phyloP scores from a whole-genome alignment of 2,113 vertebrate genomes.

The Myocastor coypus region DNA sequence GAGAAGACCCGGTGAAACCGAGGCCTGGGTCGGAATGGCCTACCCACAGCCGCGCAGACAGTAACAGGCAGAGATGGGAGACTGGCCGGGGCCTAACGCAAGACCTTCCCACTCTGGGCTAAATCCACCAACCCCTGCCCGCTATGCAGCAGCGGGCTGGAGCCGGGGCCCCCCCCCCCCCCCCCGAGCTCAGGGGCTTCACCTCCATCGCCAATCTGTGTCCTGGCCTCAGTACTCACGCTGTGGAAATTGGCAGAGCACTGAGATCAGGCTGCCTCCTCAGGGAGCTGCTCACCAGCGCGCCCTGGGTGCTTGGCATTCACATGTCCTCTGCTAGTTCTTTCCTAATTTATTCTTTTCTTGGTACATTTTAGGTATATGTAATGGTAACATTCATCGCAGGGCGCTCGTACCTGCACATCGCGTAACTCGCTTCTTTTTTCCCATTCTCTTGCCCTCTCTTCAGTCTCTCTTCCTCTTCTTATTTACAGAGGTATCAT shows the following conservation, averaged over 20 bases:
- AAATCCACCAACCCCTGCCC: fast-evolving
- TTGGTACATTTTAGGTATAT: background rate
- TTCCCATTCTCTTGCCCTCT: background rate
- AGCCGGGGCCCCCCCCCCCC: background rate
- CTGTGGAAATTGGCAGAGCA: background rate
- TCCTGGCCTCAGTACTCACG: background rate
- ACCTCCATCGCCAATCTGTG: background rate
- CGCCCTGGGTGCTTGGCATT: background rate
- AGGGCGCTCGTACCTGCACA: background rate
- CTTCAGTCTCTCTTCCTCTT: background rate
- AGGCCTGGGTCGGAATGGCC: background rate
- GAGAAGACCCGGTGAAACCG: background rate
- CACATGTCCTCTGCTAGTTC: background rate
- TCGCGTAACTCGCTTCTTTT: background rate
- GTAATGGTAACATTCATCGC: background rate
- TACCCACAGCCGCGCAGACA: background rate
- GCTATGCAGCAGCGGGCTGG: background rate
- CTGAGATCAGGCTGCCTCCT: background rate
- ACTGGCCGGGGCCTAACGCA: background rate
- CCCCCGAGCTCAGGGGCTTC: background rate
- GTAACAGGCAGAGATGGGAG: background rate
- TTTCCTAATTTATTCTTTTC: background rate
- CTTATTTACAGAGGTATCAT: background rate
- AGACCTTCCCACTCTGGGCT: background rate
- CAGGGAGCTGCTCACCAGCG: background rate